Percentiles rank a stretch among this genome's conserved stretches.
Conservation (phyloP, 2,888 invertebrate genomes). For the Macrophya alboannulata region DNA sequence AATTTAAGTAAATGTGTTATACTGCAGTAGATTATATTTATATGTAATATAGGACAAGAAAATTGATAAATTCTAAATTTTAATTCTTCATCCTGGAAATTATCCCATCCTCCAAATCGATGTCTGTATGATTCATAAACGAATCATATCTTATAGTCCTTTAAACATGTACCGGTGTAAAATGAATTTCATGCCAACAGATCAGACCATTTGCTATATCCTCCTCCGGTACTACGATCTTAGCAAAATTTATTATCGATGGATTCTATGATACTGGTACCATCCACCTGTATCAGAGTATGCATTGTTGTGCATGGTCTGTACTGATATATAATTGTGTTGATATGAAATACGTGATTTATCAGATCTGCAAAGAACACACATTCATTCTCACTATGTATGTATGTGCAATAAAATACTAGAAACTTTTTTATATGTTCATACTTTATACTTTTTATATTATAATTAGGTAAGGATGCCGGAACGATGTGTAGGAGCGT, state of each 20-base stretch:
- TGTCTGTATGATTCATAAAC: too few relatives aligned
- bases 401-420: background rate
- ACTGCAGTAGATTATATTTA: too few relatives aligned
- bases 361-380: slow-evolving; percentile 62
- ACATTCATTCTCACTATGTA: background rate
- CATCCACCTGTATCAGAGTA: slow-evolving; percentile 67
- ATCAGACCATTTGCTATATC: slow-evolving; percentile 70
- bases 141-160: too few relatives aligned
- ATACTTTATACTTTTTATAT: too few relatives aligned
- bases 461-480: too few relatives aligned
- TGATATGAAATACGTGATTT: slow-evolving; percentile 71
- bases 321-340: slow-evolving; percentile 68
- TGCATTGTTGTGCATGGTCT: slow-evolving; percentile 64
- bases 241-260: slow-evolving; percentile 66
- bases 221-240: slow-evolving; percentile 60
- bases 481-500: too few relatives aligned
- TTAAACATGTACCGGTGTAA: too few relatives aligned
- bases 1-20: background rate
- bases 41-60: too few relatives aligned
- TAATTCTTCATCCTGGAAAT: too few relatives aligned
- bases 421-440: too few relatives aligned
- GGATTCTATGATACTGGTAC: slow-evolving; percentile 64
- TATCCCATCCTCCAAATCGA: too few relatives aligned
- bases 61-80: too few relatives aligned
- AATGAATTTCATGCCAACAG: slow-evolving; percentile 70